Evolutionary conservation across 2,888 invertebrate species (phyloP), one percentile per base, ranked within the genome.

Genomic region (Ceriagrion tenellum): DNA sequence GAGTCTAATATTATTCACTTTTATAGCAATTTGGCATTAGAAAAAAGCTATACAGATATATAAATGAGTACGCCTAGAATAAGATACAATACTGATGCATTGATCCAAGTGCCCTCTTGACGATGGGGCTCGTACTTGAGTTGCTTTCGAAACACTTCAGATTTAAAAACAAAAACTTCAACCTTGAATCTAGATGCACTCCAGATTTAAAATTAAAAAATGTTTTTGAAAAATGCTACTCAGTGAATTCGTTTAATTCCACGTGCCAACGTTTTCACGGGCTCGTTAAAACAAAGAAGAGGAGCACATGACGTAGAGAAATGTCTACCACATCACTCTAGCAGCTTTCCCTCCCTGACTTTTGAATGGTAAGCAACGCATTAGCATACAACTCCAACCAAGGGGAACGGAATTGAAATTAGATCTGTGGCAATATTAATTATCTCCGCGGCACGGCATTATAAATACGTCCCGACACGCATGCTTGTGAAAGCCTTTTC

Each of bases 401-500:
- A 30, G 81, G 10, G 30, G 81, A 81, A 81, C 35, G 35, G 81
- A 30, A 81, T 81, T 81, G 35, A 81, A 81, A 81, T 81, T 81
- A 81, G 81, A 81, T 30, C 35, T 35, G 81, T 35, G 81, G 81
- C 81, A 16, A 81, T 81, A 81, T 81, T 81, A 81, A 81, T 81
- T 81, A 81, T 81, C 81, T 81, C 81, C 81, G 81, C 81, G 81
- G 81, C 10, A 35, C n/a, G 81, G 35, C 30, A 81, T 81, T 81
- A 81, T 47, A 47, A 47, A 47, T n/a, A 69, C 81, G 16, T 81
- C 81, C 81, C 35, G 16, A 23, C 90, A 40, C n/a, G 26, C 69
- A 47, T 93, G 93, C 69, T 93, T 93, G 23, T 93, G 93, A 93
- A 59, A 47, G 69, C 47, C 93, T 69, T 89, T 89, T 93, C 69